Base-by-base conservation (phyloP, 2,888 invertebrate species). In the Orgyia antiqua region DNA sequence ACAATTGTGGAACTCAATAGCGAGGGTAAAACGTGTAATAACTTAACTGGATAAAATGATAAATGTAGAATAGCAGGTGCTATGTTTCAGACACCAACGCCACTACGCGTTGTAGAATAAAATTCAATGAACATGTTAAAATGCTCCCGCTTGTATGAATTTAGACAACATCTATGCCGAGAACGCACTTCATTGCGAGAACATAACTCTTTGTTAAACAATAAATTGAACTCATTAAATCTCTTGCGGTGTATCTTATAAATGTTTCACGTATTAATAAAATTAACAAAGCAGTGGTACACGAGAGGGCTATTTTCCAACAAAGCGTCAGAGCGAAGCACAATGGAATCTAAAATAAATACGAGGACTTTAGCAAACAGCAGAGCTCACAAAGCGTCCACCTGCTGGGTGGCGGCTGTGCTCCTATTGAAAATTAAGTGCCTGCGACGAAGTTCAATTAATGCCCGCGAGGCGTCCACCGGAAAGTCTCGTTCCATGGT, bases 201-300 rank as follows among this genome's bases (percentile, higher is more conserved):
- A 67, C 75, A 77, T 82, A 77, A 79, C 72, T 71, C 76, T 71
- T 71, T 59, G 68, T 64, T 61, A 63, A 83, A 83, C 83, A 86
- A 83, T 84, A 79, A 78, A n/a, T n/a, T n/a, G n/a, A 82, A 80
- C 75, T 83, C 80, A 84, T 84, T 80, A 84, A 84, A 78, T 75
- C 74, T 66, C 52, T 73, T 67, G 82, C 77, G 78, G 83, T 75
- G 75, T 65, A 78, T 76, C 73, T 77, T 76, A 80, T 84, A 78
- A 84, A 86, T 83, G 83, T 84, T 86, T 84, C 74, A 84, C 73
- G 74, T 80, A 83, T 83, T 86, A 82, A 86, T 86, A 84, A 86
- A 82, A 86, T 84, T 84, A 83, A 84, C 86, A 84, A 84, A 83
- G 82, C 75, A 63, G 49, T 46, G 46, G 70, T 68, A 64, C 68